A percentile compares a stretch with the other conserved stretches of the same genome.
Evolutionary conservation across 2,797 vertebrate genomes (phyloP).

Genomic region (Acanthiza pusilla): DNA sequence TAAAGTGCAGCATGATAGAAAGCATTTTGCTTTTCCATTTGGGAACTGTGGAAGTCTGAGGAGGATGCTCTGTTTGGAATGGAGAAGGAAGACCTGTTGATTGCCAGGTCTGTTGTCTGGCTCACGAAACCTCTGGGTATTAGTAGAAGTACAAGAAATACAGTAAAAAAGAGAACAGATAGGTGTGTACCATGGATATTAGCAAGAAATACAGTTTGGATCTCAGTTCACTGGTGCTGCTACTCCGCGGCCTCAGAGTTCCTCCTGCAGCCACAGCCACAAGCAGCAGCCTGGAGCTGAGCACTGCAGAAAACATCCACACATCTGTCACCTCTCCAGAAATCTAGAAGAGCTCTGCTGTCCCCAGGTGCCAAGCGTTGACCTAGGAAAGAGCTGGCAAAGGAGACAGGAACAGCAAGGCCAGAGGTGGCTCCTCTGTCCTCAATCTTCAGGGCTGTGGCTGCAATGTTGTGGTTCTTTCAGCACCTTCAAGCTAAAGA

Average conservation of each 20-base stretch:
- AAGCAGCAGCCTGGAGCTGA: conserved; percentile 60
- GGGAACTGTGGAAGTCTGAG: background rate
- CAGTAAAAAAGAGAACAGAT: background rate
- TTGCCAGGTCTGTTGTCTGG: background rate
- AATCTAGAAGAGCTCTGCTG: conserved; percentile 52
- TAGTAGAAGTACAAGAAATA: background rate
- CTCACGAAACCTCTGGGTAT: background rate
- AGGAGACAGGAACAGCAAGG: background rate
- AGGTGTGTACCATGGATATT: background rate
- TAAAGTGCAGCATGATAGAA: background rate
- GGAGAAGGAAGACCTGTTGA: background rate
- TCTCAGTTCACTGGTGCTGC: background rate
- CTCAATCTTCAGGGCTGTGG: background rate
- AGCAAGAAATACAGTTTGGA: background rate
- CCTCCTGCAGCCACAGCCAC: conserved; percentile 60
- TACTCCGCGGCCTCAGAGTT: conserved; percentile 63
- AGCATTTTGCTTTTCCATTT: background rate
- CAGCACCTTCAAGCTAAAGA: background rate
- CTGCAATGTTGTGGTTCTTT: background rate
- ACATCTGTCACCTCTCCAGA: background rate
- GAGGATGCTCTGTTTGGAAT: background rate
- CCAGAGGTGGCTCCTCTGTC: background rate
- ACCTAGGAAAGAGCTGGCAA: conserved; percentile 62
- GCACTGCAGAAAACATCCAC: conserved; percentile 1
- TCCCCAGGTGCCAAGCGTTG: conserved; percentile 74